Conservation (phyloP, 1,140 invertebrate genomes). For the Cephus cinctus region DNA sequence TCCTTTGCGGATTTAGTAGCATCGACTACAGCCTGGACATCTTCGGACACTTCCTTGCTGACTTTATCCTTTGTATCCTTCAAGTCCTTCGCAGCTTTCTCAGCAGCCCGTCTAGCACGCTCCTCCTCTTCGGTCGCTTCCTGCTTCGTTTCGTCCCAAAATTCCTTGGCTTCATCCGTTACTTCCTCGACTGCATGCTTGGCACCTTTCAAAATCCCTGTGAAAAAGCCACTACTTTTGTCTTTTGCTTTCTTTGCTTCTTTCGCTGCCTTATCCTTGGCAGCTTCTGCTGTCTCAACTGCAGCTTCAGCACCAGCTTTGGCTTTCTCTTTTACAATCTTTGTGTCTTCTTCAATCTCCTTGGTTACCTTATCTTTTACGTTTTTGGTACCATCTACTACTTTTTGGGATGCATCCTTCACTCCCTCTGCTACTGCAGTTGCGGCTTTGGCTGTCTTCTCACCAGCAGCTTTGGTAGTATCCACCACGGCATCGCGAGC, state of each 20-base stretch:
- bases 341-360: constrained; percentile 18
- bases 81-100: background rate
- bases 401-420: background rate
- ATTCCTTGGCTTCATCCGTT: constrained; percentile 40
- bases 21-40: constrained; percentile 32
- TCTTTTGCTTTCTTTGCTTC: constrained; percentile 27
- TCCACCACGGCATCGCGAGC: background rate
- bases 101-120: background rate
- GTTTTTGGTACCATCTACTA: background rate
- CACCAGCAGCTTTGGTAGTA: constrained; percentile 3
- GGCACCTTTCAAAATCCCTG: constrained; percentile 28
- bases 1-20: constrained; percentile 10
- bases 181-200: constrained; percentile 41
- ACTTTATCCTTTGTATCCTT: constrained; percentile 29
- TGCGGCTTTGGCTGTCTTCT: constrained; percentile 6
- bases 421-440: background rate
- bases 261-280: constrained; percentile 17
- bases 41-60: constrained; percentile 29
- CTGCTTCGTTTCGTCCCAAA: constrained; percentile 34
- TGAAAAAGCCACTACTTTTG: constrained; percentile 24
- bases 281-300: background rate
- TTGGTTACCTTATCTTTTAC: constrained; percentile 8
- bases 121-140: constrained; percentile 29
- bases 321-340: constrained; percentile 12
- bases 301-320: background rate